A percentile compares a stretch with the other conserved stretches of the same genome.
These are phyloP conservation scores for Stigmatopora nigra DNA, from an alignment of 2,113 vertebrate species.

Conservation along the genomic window DNA sequence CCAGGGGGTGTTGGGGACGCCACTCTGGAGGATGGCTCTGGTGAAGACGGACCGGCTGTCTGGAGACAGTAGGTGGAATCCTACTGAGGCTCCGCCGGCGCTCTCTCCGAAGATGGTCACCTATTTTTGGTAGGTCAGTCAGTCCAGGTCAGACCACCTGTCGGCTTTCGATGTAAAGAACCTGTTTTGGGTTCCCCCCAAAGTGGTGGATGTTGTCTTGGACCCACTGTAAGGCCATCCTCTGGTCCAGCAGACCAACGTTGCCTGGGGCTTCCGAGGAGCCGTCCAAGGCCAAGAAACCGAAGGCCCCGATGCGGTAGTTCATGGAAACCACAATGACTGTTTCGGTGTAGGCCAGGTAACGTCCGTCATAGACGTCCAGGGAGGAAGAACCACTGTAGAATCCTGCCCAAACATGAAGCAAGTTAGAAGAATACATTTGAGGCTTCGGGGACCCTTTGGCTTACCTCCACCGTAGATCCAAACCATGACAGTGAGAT, in stretches of 20 bases:
- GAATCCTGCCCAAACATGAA: conserved; percentile 66
- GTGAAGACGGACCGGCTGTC: conserved; percentile 77
- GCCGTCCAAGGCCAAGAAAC: conserved; percentile 81
- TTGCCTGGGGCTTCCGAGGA: conserved; percentile 85
- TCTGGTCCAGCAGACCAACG: conserved; percentile 83
- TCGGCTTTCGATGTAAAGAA: conserved; percentile 4
- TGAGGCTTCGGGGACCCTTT: neutral
- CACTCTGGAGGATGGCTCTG: conserved; percentile 82
- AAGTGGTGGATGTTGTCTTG: conserved; percentile 79
- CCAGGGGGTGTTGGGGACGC: conserved; percentile 84
- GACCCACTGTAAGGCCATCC: conserved; percentile 82
- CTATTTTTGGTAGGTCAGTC: conserved; percentile 26
- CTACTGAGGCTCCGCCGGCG: conserved; percentile 80
- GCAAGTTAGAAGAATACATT: neutral
- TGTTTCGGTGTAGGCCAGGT: conserved; percentile 76
- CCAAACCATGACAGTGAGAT: conserved; percentile 83
- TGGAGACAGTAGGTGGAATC: conserved; percentile 79
- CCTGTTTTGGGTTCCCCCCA: conserved; percentile 79
- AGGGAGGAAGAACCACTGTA: conserved; percentile 84
- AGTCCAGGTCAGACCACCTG: neutral
- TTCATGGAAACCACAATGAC: conserved; percentile 87
- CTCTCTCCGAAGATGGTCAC: conserved; percentile 91
- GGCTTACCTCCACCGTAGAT: conserved; percentile 81
- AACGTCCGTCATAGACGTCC: conserved; percentile 87
- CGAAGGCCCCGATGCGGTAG: conserved; percentile 83